Evolutionary conservation across 2,888 invertebrate genomes (phyloP).

Genomic region (Rhagonycha lutea): DNA sequence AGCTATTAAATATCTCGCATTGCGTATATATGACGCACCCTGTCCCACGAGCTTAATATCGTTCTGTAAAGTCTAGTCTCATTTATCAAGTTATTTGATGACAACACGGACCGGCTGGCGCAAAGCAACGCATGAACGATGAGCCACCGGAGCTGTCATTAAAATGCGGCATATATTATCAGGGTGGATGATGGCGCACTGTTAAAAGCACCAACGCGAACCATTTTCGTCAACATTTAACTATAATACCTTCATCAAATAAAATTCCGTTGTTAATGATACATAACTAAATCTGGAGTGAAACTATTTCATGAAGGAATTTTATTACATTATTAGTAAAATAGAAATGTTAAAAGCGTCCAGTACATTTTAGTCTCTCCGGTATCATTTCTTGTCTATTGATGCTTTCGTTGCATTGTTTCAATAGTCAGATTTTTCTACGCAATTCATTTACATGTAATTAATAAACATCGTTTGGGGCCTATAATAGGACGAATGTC

Average conservation of each 20-base stretch:
- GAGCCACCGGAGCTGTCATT: slow-evolving; percentile 29
- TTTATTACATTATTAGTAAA: not conserved
- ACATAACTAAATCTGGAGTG: not conserved
- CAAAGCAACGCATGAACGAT: slow-evolving; percentile 27
- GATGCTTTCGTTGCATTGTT: too few relatives aligned
- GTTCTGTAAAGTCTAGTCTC: slow-evolving; percentile 26
- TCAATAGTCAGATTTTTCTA: too few relatives aligned
- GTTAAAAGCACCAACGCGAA: slow-evolving; percentile 14
- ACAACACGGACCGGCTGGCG: slow-evolving; percentile 26
- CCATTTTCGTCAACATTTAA: slow-evolving; percentile 15
- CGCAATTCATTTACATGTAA: too few relatives aligned
- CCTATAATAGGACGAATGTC: too few relatives aligned
- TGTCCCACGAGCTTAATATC: slow-evolving; percentile 28
- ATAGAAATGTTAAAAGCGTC: too few relatives aligned
- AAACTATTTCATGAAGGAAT: not conserved
- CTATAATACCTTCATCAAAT: not conserved
- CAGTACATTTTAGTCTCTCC: too few relatives aligned
- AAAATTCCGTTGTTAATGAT: not conserved
- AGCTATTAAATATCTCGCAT: slow-evolving; percentile 24
- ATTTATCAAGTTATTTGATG: slow-evolving; percentile 28
- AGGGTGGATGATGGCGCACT: slow-evolving; percentile 14
- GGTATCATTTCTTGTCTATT: too few relatives aligned
- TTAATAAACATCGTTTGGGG: too few relatives aligned
- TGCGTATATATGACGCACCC: slow-evolving; percentile 16
- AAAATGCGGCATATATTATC: slow-evolving; percentile 26